Evolutionary conservation across 2,888 invertebrate species (phyloP), one percentile per base, ranked within the genome.

Genomic region (Drosophila atroscutellata): DNA sequence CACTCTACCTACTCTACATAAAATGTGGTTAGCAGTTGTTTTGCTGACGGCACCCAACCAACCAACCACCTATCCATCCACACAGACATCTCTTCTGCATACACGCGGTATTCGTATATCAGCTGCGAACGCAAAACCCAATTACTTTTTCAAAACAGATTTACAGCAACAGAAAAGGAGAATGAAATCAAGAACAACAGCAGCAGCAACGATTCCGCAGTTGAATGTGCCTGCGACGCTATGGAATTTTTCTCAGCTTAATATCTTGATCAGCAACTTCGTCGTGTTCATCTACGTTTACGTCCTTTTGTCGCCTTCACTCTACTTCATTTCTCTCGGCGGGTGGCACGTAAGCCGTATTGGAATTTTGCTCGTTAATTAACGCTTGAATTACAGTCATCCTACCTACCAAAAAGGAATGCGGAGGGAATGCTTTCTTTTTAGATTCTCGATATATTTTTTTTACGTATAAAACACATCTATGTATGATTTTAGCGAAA

Each of bases 61-160:
- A 69, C 80, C 77, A 81, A 69, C 78, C 81, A 69, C 78, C 81
- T 56, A 20, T 56, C 56, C 56, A 86, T 84, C 87, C 87, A 89
- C 80, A 82, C 85, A 89, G 66, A 66, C 66, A 58, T 66, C 54
- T 77, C 51, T 50, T 67, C 81, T 67, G 71, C 62, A 71, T 80
- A 84, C 69, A 82, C 74, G 83, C 89, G 80, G 90, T 87, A 88
- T 84, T 89, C 86, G 87, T 86, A 89, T 82, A 89, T 89, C 90
- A 89, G 89, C 90, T 88, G 90, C 89, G 87, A 86, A 90, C 86
- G 75, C 80, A 86, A 82, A 68, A 80, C 61, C 56, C 78, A 78
- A 83, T 90, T 81, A 80, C 78, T 73, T 86, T 89, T 78, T 83
- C 72, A 59, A 80, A 80, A 81, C 67, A 89, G 81, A 86, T 86